Percentiles rank a stretch among this genome's conserved stretches.
phyloP scores from a whole-genome alignment of 2,888 invertebrate species.

The Heliconius sara region DNA sequence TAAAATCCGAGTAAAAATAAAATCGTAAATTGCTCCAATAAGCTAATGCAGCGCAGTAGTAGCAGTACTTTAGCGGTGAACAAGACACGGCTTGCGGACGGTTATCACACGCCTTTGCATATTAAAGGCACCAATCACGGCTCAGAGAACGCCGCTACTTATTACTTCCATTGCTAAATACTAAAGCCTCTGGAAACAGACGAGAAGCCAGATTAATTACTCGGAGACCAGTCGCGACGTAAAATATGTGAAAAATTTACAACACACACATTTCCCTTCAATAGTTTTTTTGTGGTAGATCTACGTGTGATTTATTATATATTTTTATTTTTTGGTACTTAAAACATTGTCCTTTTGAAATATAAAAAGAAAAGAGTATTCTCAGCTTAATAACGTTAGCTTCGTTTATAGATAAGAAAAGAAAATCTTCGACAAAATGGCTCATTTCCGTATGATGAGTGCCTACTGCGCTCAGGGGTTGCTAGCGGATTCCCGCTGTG shows the following conservation, averaged over 20 bases:
- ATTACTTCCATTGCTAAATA: conserved; percentile 62
- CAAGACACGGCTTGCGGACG: conserved; percentile 45
- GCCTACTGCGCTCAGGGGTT: neutral
- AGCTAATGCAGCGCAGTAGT: conserved; percentile 21
- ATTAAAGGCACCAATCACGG: conserved; percentile 65
- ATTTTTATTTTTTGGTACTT: neutral
- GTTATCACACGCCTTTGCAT: conserved; percentile 61
- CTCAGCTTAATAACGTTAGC: neutral
- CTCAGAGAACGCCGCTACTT: conserved; percentile 56
- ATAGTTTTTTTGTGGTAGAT: neutral
- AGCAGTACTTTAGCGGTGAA: conserved; percentile 36
- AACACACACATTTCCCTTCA: conserved; percentile 43
- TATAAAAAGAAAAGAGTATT: neutral
- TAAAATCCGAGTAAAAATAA: neutral
- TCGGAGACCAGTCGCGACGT: conserved; percentile 50
- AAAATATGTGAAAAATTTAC: conserved; percentile 51
- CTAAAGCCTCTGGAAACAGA: conserved; percentile 52
- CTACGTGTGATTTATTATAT: neutral
- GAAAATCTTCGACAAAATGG: conserved; percentile 5
- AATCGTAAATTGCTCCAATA: neutral
- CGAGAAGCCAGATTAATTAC: conserved; percentile 66
- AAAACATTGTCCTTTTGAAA: neutral
- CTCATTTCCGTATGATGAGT: conserved; percentile 9
- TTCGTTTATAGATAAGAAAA: conserved; percentile 8
- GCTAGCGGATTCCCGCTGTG: conserved; percentile 4